These are phyloP conservation scores for Lithophane socia DNA, from an alignment of 2,888 invertebrate genomes.

Conservation along the genomic window DNA sequence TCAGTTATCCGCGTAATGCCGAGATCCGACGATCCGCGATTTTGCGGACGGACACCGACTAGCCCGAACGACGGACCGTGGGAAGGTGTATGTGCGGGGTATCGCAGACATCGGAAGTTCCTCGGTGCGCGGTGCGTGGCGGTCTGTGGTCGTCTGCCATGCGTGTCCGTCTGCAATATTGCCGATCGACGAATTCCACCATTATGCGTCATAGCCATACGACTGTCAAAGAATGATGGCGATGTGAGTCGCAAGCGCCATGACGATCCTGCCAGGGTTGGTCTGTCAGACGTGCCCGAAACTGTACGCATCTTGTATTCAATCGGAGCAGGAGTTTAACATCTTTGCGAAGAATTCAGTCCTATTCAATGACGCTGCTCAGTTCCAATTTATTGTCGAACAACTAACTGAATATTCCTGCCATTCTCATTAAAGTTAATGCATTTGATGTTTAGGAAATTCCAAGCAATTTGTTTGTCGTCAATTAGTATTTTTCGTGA, in stretches of 20 bases:
- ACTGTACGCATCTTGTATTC: neutral
- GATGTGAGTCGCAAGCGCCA: neutral
- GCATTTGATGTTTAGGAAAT: conserved; percentile 35
- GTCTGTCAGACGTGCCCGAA: neutral
- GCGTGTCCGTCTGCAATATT: too few relatives aligned
- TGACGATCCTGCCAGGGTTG: neutral
- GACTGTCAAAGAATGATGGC: neutral
- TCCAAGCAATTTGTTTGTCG: conserved; percentile 3
- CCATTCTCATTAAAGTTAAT: conserved; percentile 56
- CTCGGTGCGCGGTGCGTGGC: too few relatives aligned
- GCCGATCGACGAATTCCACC: rapidly evolving
- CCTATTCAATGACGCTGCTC: conserved; percentile 54
- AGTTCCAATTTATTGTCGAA: conserved; percentile 80
- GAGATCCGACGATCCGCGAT: too few relatives aligned
- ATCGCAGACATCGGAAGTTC: too few relatives aligned
- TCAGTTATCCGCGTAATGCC: too few relatives aligned
- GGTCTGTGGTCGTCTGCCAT: too few relatives aligned
- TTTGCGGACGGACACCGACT: too few relatives aligned
- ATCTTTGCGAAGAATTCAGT: neutral
- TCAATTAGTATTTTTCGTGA: conserved; percentile 7
- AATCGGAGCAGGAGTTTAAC: neutral
- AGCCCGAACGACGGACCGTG: too few relatives aligned
- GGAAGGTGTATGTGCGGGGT: too few relatives aligned
- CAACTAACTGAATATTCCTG: conserved; percentile 54
- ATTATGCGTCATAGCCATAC: too few relatives aligned